Evolutionary conservation across 2,888 invertebrate species (phyloP).

Genomic region (Mimachlamys varia): DNA sequence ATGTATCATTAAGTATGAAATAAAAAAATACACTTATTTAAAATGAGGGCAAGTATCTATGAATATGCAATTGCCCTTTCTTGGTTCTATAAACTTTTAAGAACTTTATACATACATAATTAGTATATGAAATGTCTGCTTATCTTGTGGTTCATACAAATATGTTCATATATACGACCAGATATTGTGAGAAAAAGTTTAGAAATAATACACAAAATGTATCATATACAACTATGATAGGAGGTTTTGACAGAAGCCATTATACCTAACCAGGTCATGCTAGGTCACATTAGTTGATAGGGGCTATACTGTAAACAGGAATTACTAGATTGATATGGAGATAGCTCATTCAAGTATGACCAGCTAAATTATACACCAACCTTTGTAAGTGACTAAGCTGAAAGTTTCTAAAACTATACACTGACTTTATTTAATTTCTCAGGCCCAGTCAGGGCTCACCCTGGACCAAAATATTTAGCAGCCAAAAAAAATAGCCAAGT

Average conservation of each 20-base stretch:
- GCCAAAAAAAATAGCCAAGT: too few species aligned
- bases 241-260: neutral
- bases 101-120: too few species aligned
- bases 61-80: too few species aligned
- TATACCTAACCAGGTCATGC: neutral
- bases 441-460: neutral
- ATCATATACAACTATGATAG: neutral
- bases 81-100: too few species aligned
- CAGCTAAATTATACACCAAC: neutral
- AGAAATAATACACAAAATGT: neutral
- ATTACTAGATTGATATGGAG: neutral
- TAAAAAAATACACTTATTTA: too few species aligned
- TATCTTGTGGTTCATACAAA: too few species aligned
- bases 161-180: neutral
- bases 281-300: neutral
- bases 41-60: too few species aligned
- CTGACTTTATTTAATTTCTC: neutral
- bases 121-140: too few species aligned
- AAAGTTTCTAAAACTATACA: neutral
- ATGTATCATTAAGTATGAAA: too few species aligned
- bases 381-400: neutral
- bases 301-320: neutral
- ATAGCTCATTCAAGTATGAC: neutral
- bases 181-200: neutral
- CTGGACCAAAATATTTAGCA: too few species aligned